Base-by-base conservation (phyloP, 35 echinoderm and acorn worm species). In the Lytechinus pictus region DNA sequence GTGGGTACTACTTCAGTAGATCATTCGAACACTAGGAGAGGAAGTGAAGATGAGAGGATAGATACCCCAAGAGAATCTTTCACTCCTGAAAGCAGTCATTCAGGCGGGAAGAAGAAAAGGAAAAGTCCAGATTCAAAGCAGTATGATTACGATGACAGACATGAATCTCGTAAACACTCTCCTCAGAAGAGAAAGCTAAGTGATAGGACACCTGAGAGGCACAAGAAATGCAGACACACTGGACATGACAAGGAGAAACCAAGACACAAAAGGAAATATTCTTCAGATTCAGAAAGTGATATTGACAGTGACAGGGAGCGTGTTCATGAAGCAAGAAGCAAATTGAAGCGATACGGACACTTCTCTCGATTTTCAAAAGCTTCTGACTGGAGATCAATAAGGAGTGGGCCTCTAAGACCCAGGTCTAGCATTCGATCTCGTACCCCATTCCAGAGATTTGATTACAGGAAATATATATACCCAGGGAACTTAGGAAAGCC, bases 161-260 rank as follows among this genome's bases (percentile, higher is more conserved):
- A 6, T 79, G 21, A 79, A 79, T 79, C 66, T 79, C n/a, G 21
- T 79, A 24, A 79, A 24, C 66, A 24, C 6, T 5, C 66, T 79
- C 66, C 66, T 79, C 66, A 79, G n/a, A 79, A n/a, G 66, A 79
- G 66, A 79, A 79, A 79, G 66, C 66, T 79, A 79, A 79, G 66
- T 24, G 66, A 79, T 24, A 79, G 66, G 66, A 79, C 19, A 24
- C 66, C 66, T 79, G 19, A 79, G n/a, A 79, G 66, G 66, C 19
- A 79, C 16, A 79, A 24, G n/a, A 79, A n/a, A 79, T 79, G 21
- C 66, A 79, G 14, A 79, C 66, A 79, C 66, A 79, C 16, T 79
- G 3, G 66, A 24, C 19, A 79, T 79, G 66, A 79, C 7, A 16
- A 24, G n/a, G 66, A 79, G 66, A 79, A 79, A 79, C 19, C 66